Percentiles rank a stretch among this genome's conserved stretches.
These are phyloP conservation scores for Podiceps cristatus DNA, from an alignment of 2,113 vertebrate genomes.

Conservation along the genomic window DNA sequence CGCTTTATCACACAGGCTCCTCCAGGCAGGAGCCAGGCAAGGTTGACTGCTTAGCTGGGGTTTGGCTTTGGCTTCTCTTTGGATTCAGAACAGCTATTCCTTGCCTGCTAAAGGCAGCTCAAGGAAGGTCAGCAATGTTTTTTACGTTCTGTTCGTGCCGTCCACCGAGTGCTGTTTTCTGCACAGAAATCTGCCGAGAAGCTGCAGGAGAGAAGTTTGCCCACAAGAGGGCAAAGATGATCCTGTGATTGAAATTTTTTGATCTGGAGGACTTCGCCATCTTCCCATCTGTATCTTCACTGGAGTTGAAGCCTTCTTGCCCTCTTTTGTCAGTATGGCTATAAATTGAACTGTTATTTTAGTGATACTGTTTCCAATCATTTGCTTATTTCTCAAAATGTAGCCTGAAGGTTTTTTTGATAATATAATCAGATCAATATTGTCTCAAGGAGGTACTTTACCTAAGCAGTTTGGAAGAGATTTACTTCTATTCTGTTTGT, in stretches of 20 bases:
- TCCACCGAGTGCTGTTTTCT: neutral
- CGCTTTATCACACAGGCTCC: neutral
- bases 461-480: neutral
- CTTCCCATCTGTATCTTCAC: neutral
- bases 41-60: neutral
- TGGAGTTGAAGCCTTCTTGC: neutral
- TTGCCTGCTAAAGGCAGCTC: neutral
- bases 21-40: neutral
- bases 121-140: neutral
- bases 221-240: constrained; percentile 59
- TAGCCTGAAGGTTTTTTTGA: neutral
- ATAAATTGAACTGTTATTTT: neutral
- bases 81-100: neutral
- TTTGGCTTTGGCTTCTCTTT: neutral
- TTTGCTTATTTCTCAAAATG: neutral
- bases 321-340: neutral
- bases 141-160: neutral
- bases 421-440: neutral
- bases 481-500: neutral
- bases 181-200: neutral
- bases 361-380: neutral
- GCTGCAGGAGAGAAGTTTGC: constrained; percentile 8
- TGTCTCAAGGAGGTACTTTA: neutral
- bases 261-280: fast-evolving
- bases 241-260: neutral